Conservation (phyloP, 2,888 invertebrate genomes). For the Morpho deidamia region DNA sequence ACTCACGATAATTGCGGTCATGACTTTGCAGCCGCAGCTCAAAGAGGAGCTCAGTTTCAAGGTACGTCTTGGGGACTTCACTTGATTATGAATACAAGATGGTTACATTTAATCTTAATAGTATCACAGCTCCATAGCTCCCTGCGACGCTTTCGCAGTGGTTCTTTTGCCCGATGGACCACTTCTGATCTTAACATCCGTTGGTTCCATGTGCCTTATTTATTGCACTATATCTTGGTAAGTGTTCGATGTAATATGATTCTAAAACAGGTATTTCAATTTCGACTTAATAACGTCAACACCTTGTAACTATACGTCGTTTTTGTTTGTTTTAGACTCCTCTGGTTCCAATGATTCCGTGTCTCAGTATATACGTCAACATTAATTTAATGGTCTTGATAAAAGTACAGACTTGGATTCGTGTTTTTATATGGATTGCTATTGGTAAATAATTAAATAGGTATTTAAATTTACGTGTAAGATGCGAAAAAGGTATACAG, state of each 20-base stretch:
- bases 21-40: slow-evolving; percentile 52
- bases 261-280: no score
- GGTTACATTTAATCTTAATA: no score
- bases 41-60: slow-evolving; percentile 47
- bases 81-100: no score
- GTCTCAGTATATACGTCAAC: slow-evolving; percentile 88
- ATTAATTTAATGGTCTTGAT: slow-evolving; percentile 91
- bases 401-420: slow-evolving; percentile 88
- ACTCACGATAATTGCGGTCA: slow-evolving; percentile 41
- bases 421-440: slow-evolving; percentile 88
- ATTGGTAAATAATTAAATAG: slow-evolving; percentile 80
- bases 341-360: slow-evolving; percentile 88
- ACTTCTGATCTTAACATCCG: no score
- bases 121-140: no score
- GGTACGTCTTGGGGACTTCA: slow-evolving; percentile 30
- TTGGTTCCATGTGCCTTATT: no score
- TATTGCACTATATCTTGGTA: no score
- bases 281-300: background rate
- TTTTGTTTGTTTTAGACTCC: slow-evolving; percentile 81
- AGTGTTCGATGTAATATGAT: no score
- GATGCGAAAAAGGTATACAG: no score
- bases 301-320: background rate
- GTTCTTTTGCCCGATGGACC: no score
- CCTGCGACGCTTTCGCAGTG: no score
- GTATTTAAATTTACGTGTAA: no score